Evolutionary conservation across 1,140 invertebrate species (phyloP), one percentile per base, ranked within the genome.

Genomic region (Eriocheir sinensis): DNA sequence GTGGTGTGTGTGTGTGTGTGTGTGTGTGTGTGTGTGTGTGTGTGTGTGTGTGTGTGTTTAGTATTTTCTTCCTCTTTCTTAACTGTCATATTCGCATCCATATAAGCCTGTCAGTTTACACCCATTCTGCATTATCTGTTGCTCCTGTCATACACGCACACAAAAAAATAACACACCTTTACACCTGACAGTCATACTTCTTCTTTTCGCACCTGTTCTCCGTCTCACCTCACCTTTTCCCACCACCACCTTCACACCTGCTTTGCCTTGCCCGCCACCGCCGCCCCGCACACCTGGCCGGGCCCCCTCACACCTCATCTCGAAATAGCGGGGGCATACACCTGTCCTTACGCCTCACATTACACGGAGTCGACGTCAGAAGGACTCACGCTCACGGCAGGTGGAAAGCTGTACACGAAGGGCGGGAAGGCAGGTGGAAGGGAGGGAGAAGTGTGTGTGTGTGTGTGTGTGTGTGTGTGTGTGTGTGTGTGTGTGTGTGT

Each of bases 21-120:
- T 53, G 41, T 41, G 41, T 89, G 41, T 53, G 88, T 89, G 88
- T 89, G 41, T 53, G 88, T 89, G 88, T 89, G 88, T 89, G 41
- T 88, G 86, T 88, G 86, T 88, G 86, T 88, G 86, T 41, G 36
- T 88, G 41, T 88, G 60, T 72, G 60, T 72, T 21, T n/a, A n/a
- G n/a, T n/a, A n/a, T n/a, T n/a, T n/a, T n/a, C n/a, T n/a, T n/a
- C n/a, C n/a, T n/a, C n/a, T n/a, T n/a, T n/a, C n/a, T n/a, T n/a
- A n/a, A n/a, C n/a, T n/a, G n/a, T n/a, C n/a, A n/a, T n/a, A n/a
- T n/a, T n/a, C n/a, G n/a, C n/a, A n/a, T n/a, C n/a, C n/a, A n/a
- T n/a, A n/a, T n/a, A n/a, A n/a, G n/a, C n/a, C n/a, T n/a, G n/a
- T n/a, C n/a, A n/a, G n/a, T n/a, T n/a, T n/a, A n/a, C n/a, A n/a